Base-by-base conservation (phyloP, 2,888 invertebrate species). In the Trichopria drosophilae region DNA sequence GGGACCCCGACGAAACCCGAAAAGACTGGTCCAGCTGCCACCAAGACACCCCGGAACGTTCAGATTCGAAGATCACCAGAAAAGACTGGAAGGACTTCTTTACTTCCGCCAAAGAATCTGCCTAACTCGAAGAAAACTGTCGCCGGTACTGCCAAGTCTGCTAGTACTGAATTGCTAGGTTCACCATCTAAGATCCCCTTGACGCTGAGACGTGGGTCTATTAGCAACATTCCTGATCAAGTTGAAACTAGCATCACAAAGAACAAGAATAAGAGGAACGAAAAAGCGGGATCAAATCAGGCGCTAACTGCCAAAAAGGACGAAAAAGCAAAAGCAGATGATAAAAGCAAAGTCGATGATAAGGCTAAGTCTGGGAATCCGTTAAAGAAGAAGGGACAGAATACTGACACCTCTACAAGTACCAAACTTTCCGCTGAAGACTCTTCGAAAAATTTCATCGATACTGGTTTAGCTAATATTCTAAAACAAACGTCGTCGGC, bases 101-200 rank as follows among this genome's bases (percentile, higher is more conserved):
- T 24, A 3, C 58, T 60, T 1, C 47, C 58, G 6, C 37, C 57
- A 24, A 66, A 65, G 41, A 54, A 34, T n/a, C 6, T 29, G 9
- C 45, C 45, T 1, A 28, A 18, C 13, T 28, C 39, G 1, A 60
- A 58, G n/a, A 59, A 50, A 16, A 50, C 50, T 43, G 16, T 53
- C 44, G 10, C 24, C 24, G 10, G 6, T 24, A 56, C 50, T 40
- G 42, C 55, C 46, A 50, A 52, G 15, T 22, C 51, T 26, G 13
- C 55, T 5, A 58, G 32, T 20, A 59, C 54, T 12, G 66, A 69
- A 1, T 51, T 55, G 0, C 15, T 56, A 0, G 51, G 42, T 3
- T 70, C 72, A 9, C 68, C 69, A 0, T 73, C 75, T 16, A 72
- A 67, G 46, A 75, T 75, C 10, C 75, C 75, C 0, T n/a, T n/a